These are phyloP conservation scores for Pteromalus puparum DNA, from an alignment of 1,140 invertebrate genomes.

Conservation along the genomic window DNA sequence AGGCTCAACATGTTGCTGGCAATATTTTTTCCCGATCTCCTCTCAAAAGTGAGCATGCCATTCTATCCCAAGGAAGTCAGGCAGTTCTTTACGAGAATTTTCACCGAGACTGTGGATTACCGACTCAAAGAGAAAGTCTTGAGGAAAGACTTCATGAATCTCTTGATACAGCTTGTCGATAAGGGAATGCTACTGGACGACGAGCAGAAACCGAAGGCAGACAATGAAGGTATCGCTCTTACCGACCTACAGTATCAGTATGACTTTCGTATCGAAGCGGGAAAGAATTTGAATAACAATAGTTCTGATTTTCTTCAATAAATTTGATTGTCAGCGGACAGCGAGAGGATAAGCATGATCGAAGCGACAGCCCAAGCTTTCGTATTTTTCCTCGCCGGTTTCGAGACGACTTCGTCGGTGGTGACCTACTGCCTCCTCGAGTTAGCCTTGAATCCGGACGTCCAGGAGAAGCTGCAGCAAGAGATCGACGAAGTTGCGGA, in stretches of 20 bases:
- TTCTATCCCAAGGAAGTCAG: constrained; percentile 56
- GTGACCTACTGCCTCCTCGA: constrained; percentile 67
- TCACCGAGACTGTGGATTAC: constrained; percentile 73
- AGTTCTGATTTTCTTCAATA: too few relatives aligned
- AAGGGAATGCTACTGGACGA: constrained; percentile 59
- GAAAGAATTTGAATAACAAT: too few relatives aligned
- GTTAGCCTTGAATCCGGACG: constrained; percentile 59
- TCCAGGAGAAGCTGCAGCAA: constrained; percentile 65
- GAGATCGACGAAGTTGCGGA: constrained; percentile 61
- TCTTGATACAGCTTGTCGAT: constrained; percentile 62
- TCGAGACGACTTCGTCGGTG: constrained; percentile 66
- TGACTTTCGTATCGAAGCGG: too few relatives aligned
- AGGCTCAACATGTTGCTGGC: constrained; percentile 11
- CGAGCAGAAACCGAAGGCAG: constrained; percentile 40
- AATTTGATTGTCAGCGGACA: neutral
- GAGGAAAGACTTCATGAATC: constrained; percentile 71
- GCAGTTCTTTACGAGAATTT: constrained; percentile 73
- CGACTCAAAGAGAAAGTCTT: constrained; percentile 70
- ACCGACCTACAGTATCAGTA: neutral
- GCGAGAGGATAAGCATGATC: constrained; percentile 45
- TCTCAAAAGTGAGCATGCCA: constrained; percentile 44
- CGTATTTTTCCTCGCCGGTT: constrained; percentile 66
- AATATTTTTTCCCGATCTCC: constrained; percentile 48
- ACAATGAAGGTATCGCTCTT: constrained; percentile 61
- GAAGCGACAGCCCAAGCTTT: constrained; percentile 60